Evolutionary conservation across 2,113 vertebrate genomes (phyloP).

Genomic region (Corydoras sp.): DNA sequence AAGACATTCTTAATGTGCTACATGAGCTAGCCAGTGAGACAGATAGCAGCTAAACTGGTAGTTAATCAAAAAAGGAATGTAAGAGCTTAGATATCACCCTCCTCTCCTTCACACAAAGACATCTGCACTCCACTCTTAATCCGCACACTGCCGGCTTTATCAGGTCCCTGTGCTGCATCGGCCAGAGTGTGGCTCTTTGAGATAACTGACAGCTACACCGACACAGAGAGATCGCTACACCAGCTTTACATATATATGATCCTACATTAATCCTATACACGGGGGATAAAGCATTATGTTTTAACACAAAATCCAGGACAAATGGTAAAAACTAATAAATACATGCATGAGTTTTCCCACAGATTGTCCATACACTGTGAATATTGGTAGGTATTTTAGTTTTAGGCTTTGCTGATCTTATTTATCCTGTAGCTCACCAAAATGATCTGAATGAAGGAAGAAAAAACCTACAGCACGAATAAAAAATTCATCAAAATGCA

Average conservation of each 20-base stretch:
- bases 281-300: background rate
- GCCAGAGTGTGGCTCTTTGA: slow-evolving; percentile 23
- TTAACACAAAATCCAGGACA: background rate
- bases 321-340: slow-evolving; percentile 9
- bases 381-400: no score
- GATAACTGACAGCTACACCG: slow-evolving; percentile 22
- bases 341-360: no score
- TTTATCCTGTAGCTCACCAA: no score
- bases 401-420: no score
- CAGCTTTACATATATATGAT: slow-evolving; percentile 26
- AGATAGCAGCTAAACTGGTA: slow-evolving; percentile 9
- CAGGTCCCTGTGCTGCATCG: slow-evolving; percentile 9
- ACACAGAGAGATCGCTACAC: background rate
- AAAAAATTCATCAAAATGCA: no score
- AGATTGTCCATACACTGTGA: no score
- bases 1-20: slow-evolving; percentile 7
- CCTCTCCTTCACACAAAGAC: slow-evolving; percentile 42
- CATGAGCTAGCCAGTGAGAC: slow-evolving; percentile 14
- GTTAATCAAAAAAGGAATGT: slow-evolving; percentile 20
- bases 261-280: slow-evolving; percentile 14
- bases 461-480: no score
- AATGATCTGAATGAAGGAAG: no score
- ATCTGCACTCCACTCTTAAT: slow-evolving; percentile 35
- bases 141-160: slow-evolving; percentile 23
- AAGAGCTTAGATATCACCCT: slow-evolving; percentile 9